Percentiles rank a stretch among this genome's conserved stretches.
phyloP scores from a whole-genome alignment of 2,113 vertebrate genomes.

The Gallinago jamesoni region DNA sequence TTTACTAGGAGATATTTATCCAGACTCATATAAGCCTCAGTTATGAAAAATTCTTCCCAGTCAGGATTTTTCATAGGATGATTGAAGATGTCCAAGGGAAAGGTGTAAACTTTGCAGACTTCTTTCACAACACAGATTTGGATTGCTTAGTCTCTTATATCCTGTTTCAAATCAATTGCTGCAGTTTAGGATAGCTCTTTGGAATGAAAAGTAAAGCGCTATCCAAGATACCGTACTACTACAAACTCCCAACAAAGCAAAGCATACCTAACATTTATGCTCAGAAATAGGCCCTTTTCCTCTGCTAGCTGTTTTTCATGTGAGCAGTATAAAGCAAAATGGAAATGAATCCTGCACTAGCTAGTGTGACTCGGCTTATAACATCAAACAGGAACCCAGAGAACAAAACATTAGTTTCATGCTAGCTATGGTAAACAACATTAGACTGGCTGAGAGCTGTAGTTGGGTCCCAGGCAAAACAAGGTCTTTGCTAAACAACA shows the following conservation, averaged over 20 bases:
- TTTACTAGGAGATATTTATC: constrained; percentile 2
- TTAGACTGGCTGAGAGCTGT: constrained; percentile 32
- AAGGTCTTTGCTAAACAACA: constrained; percentile 45
- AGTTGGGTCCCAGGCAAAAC: constrained; percentile 48
- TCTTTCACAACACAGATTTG: neutral
- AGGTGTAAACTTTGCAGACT: neutral
- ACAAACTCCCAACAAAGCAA: neutral
- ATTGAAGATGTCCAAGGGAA: neutral
- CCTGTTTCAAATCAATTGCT: neutral
- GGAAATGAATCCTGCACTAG: constrained; percentile 45
- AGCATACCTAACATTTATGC: neutral
- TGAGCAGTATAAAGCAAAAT: constrained; percentile 31
- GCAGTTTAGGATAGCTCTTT: neutral
- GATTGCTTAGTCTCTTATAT: neutral
- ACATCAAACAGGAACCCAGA: constrained; percentile 46
- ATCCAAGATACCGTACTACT: neutral
- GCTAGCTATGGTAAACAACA: constrained; percentile 56
- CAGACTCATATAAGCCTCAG: neutral
- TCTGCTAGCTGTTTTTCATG: constrained; percentile 11
- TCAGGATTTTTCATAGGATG: neutral
- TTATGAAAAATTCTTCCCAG: constrained; percentile 2
- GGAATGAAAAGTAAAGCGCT: constrained; percentile 6
- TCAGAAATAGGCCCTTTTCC: constrained; percentile 4
- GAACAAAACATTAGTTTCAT: constrained; percentile 56
- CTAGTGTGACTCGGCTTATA: constrained; percentile 40